Base-by-base conservation (phyloP, 2,113 vertebrate species). In the Mobula hypostoma region DNA sequence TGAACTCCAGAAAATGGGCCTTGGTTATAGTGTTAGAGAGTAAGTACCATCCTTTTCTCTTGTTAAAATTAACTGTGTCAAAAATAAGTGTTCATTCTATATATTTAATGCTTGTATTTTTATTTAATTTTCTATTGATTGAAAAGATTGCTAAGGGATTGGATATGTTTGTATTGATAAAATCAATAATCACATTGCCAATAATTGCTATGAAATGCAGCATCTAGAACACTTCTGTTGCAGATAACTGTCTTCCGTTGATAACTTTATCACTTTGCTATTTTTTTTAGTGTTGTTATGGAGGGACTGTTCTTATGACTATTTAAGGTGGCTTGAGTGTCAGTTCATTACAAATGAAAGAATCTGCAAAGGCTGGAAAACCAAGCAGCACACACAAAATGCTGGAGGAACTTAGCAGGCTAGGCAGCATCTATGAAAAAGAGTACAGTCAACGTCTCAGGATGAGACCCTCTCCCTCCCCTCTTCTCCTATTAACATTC, bases 21-120 rank as follows among this genome's bases (percentile, higher is more conserved):
- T 96, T 91, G 95, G 96, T 94, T 97, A 97, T 95, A 97, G 97
- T 68, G 95, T 96, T 94, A 96, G 96, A 96, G 96, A 97, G 97
- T 98, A 96, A 98, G 97, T 97, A 95, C 94, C 0, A 70, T 93
- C 27, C 56, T 93, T 24, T 92, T 72, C 36, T 68, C 17, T 72
- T 9, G 8, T 7, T 70, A 93, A 74, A 93, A 15, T 40, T 48
- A n/a, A 29, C 36, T 90, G 12, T 5, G 72, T 74, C 48, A 72
- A 70, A 48, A 83, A 63, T 14, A 63, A 88, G 48, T 12, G 14
- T 36, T 70, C 7, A n/a, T 2, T 70, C 5, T 74, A 32, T 66
- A 76, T 27, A 74, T 93, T 56, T 21, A 29, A 93, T 40, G 68
- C 12, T 76, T 56, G 36, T 48, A 72, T 63, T 48, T 36, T 48